Conservation (phyloP, 1,140 invertebrate species). For the Popillia japonica region DNA sequence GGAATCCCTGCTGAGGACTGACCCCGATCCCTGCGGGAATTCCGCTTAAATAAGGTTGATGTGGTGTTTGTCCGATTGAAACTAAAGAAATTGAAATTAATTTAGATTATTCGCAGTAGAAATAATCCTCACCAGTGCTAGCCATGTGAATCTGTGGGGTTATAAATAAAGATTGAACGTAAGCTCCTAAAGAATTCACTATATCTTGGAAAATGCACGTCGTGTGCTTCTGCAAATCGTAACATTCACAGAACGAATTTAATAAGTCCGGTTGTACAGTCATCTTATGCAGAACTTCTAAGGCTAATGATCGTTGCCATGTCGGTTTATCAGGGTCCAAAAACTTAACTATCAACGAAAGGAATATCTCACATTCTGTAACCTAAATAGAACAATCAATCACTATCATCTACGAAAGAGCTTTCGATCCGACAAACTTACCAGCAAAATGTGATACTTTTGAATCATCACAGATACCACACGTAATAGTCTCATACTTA, state of each 20-base stretch:
- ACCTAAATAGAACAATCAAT: background rate
- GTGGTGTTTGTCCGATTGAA: conserved; percentile 66
- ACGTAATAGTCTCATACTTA: conserved; percentile 92
- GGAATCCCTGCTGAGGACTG: conserved; percentile 90
- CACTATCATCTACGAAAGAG: too few relatives aligned
- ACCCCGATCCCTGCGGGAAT: conserved; percentile 79
- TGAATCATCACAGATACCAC: conserved; percentile 93
- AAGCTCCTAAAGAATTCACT: conserved; percentile 92
- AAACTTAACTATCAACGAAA: conserved; percentile 96
- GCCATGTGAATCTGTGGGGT: conserved; percentile 66
- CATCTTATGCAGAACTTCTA: conserved; percentile 96
- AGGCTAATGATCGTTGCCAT: conserved; percentile 93
- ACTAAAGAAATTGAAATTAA: conserved; percentile 49
- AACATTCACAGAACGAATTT: conserved; percentile 91
- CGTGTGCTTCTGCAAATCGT: conserved; percentile 92
- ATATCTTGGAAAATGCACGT: conserved; percentile 96
- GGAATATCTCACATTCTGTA: conserved; percentile 98
- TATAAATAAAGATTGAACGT: conserved; percentile 94
- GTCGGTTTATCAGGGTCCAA: conserved; percentile 94
- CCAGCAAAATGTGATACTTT: conserved; percentile 92
- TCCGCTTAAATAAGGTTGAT: conserved; percentile 72
- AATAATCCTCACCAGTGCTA: conserved; percentile 56
- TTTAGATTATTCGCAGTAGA: background rate
- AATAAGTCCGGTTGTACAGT: conserved; percentile 86
- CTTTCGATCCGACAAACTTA: conserved; percentile 63